Percentiles rank a stretch among this genome's conserved stretches.
These are phyloP conservation scores for Thamnophis elegans DNA, from an alignment of 2,797 vertebrate genomes.

Conservation along the genomic window DNA sequence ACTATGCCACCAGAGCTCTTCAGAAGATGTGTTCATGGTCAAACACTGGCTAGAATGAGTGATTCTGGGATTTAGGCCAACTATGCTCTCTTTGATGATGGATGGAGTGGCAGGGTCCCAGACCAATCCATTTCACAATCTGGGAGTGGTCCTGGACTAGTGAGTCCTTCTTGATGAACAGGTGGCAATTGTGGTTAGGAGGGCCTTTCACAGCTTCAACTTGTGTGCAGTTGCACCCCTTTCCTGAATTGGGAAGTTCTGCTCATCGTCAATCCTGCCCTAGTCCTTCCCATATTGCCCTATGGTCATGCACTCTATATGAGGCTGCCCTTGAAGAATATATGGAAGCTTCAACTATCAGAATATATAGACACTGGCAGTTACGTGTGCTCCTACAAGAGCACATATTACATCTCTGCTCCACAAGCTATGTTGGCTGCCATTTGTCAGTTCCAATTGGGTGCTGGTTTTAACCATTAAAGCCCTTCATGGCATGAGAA, in stretches of 20 bases:
- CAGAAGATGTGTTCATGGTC: neutral
- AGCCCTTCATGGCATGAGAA: neutral
- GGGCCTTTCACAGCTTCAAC: neutral
- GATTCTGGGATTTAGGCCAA: neutral
- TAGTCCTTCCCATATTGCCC: neutral
- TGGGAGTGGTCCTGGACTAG: neutral
- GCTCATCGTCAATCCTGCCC: neutral
- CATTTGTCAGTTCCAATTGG: neutral
- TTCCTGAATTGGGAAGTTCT: neutral
- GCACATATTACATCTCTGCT: neutral
- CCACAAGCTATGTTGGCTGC: neutral
- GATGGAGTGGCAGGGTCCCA: neutral
- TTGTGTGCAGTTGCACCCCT: neutral
- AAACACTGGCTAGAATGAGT: neutral
- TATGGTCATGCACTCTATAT: neutral
- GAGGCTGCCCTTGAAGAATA: neutral
- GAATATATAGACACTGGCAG: neutral
- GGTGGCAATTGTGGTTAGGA: neutral
- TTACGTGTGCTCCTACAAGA: neutral
- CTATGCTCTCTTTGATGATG: neutral
- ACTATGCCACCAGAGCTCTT: neutral
- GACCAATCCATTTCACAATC: neutral
- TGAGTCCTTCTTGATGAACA: neutral
- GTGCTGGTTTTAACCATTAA: neutral
- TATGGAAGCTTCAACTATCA: neutral